Evolutionary conservation across 2,888 invertebrate genomes (phyloP).

Genomic region (Perithous albicinctus): DNA sequence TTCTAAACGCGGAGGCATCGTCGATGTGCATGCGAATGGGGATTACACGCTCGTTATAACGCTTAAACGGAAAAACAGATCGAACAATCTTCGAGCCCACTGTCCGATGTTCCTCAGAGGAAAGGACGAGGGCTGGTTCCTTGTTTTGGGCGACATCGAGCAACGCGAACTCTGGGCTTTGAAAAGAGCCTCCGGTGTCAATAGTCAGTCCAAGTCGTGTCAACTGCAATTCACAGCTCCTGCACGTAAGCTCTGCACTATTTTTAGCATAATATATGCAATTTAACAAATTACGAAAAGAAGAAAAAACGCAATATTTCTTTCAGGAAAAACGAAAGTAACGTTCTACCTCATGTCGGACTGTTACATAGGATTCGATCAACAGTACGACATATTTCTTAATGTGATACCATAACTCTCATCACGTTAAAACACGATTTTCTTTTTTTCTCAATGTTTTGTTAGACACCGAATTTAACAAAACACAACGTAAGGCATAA

Average conservation of each 20-base stretch:
- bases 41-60: constrained; percentile 90
- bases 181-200: constrained; percentile 89
- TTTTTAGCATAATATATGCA: background rate
- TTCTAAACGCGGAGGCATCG: constrained; percentile 47
- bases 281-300: background rate
- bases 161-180: constrained; percentile 92
- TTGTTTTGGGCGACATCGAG: constrained; percentile 92
- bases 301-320: constrained; percentile 69
- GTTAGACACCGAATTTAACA: background rate
- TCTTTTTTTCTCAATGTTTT: constrained; percentile 38
- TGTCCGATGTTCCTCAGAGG: constrained; percentile 95
- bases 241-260: constrained; percentile 83
- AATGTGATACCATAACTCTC: constrained; percentile 79
- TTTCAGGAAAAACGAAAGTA: constrained; percentile 90
- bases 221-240: constrained; percentile 89
- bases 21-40: constrained; percentile 80
- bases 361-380: constrained; percentile 96
- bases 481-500: constrained; percentile 15
- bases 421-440: constrained; percentile 26
- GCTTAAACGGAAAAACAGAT: constrained; percentile 86
- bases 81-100: constrained; percentile 88
- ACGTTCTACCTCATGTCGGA: constrained; percentile 96
- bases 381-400: constrained; percentile 89
- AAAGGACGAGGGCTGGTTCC: constrained; percentile 98
- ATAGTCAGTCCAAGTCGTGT: constrained; percentile 85